These are phyloP conservation scores for Polyommatus iphigenia DNA, from an alignment of 2,888 invertebrate species.

Conservation along the genomic window DNA sequence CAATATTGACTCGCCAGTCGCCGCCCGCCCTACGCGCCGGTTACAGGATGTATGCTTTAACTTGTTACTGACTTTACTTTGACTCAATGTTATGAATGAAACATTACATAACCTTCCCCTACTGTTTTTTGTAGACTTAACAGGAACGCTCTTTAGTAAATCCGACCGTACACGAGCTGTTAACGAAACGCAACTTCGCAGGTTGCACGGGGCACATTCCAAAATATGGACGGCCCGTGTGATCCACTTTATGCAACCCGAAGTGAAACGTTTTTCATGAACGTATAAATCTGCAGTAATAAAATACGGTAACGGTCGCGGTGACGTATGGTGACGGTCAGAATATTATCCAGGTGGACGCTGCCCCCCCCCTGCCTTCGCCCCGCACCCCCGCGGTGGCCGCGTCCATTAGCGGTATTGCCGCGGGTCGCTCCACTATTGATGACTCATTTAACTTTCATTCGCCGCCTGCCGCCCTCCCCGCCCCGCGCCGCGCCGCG, in stretches of 20 bases:
- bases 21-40: not conserved
- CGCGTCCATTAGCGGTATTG: slow-evolving; percentile 44
- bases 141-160: too few species aligned
- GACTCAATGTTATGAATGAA: not conserved
- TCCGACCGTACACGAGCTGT: too few species aligned
- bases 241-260: not conserved
- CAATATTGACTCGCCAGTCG: not conserved
- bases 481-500: not conserved
- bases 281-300: not conserved
- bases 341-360: slow-evolving; percentile 41
- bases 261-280: not conserved
- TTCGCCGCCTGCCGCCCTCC: slow-evolving; percentile 37
- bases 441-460: slow-evolving; percentile 46
- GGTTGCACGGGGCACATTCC: not conserved
- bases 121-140: not conserved
- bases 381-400: not conserved
- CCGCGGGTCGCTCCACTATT: slow-evolving; percentile 35
- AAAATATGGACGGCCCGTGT: not conserved
- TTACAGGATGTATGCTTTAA: not conserved
- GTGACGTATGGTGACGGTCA: not conserved
- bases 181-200: too few species aligned
- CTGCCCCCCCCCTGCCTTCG: slow-evolving; percentile 5
- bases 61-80: not conserved
- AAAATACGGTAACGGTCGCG: not conserved
- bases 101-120: not conserved